Conservation (phyloP, 2,888 invertebrate genomes). For the Orthonevra nobilis region DNA sequence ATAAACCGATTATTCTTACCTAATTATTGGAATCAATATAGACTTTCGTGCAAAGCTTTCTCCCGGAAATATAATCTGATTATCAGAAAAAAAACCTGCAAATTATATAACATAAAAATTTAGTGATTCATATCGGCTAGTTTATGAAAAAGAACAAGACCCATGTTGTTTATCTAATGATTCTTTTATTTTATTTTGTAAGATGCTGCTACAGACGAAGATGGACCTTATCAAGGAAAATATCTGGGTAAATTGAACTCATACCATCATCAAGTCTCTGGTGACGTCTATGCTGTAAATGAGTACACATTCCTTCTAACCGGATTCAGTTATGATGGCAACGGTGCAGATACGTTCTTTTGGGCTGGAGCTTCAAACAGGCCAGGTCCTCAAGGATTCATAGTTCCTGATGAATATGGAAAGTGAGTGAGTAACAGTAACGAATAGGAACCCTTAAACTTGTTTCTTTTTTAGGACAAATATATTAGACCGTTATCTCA, state of each 20-base stretch:
- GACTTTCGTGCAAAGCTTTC: too few species aligned
- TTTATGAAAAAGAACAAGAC: too few species aligned
- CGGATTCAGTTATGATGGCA: conserved; percentile 93
- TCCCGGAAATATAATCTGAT: too few species aligned
- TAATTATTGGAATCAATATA: too few species aligned
- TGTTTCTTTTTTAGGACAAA: conserved; percentile 93
- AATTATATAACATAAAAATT: too few species aligned
- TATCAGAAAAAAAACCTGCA: too few species aligned
- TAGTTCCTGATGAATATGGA: conserved; percentile 92
- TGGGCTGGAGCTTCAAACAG: conserved; percentile 94
- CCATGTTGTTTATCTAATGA: too few species aligned
- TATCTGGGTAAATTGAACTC: conserved; percentile 92
- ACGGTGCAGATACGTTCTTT: conserved; percentile 94
- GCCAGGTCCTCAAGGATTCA: conserved; percentile 94
- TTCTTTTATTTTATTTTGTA: conserved; percentile 19
- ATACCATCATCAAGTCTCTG: conserved; percentile 93
- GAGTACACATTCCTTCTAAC: conserved; percentile 90
- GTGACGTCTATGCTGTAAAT: conserved; percentile 93
- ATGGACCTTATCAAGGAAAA: conserved; percentile 89
- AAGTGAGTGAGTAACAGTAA: conserved; percentile 82
- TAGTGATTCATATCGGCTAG: too few species aligned
- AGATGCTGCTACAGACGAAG: conserved; percentile 82
- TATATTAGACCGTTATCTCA: conserved; percentile 91
- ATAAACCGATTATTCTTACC: too few species aligned
- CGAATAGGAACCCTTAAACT: too few species aligned